Conservation (phyloP, 2,888 invertebrate genomes). For the Neoascia interrupta region DNA sequence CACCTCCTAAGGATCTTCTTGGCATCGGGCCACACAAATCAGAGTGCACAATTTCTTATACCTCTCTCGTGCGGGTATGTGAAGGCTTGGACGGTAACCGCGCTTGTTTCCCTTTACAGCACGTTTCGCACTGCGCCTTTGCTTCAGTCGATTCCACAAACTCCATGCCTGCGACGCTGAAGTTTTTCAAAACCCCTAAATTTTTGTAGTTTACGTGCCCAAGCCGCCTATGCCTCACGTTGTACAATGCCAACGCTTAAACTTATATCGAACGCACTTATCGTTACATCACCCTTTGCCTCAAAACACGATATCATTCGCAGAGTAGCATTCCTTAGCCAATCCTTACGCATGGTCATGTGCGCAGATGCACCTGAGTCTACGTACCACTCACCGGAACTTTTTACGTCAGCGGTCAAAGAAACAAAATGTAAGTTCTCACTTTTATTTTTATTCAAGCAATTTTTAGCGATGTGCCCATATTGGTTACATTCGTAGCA, state of each 20-base stretch:
- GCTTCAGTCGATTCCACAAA: not conserved
- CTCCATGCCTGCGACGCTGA: not conserved
- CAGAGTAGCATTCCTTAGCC: no score
- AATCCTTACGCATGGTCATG: no score
- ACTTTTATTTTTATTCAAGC: not conserved
- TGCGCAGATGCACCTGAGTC: conserved; percentile 40
- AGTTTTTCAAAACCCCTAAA: not conserved
- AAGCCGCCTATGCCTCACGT: no score
- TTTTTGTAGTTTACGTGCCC: not conserved
- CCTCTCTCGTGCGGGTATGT: not conserved
- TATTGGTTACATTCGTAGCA: conserved; percentile 10
- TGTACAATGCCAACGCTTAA: no score
- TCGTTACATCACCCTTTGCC: no score
- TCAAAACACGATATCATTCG: no score
- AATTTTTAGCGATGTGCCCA: conserved; percentile 9
- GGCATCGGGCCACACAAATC: not conserved
- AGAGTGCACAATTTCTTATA: not conserved
- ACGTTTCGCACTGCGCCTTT: not conserved
- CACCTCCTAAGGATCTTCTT: not conserved
- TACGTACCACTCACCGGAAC: conserved; percentile 9
- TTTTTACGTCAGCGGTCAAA: not conserved
- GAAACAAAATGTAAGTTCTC: not conserved
- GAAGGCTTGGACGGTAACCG: not conserved
- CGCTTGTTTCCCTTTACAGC: not conserved
- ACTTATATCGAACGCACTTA: no score